phyloP scores from a whole-genome alignment of 2,888 invertebrate genomes.

The Caenorhabditis imperialis region DNA sequence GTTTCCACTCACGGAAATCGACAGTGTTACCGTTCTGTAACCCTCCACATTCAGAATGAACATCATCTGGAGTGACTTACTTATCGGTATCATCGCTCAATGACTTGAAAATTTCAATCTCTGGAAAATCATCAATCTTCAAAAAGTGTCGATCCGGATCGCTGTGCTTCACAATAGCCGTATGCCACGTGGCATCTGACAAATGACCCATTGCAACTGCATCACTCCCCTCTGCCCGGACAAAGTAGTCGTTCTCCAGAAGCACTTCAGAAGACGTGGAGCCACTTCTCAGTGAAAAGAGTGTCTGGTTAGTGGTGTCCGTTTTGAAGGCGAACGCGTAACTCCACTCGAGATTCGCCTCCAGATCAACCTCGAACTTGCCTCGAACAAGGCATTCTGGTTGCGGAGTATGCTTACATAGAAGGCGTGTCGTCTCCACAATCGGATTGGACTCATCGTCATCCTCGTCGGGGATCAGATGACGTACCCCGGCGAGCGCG shows the following conservation, averaged over 20 bases:
- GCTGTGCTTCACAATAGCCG: slow-evolving; percentile 38
- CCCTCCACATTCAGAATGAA: neutral
- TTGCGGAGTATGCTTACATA: slow-evolving; percentile 50
- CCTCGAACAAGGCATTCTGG: slow-evolving; percentile 48
- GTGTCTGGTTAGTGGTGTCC: slow-evolving; percentile 56
- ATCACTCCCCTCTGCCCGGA: slow-evolving; percentile 39
- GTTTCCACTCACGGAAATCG: slow-evolving; percentile 37
- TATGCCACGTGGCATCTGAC: slow-evolving; percentile 63
- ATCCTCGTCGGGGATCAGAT: slow-evolving; percentile 58
- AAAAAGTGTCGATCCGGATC: slow-evolving; percentile 44
- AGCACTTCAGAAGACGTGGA: slow-evolving; percentile 28
- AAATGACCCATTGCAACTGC: slow-evolving; percentile 50
- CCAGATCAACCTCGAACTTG: slow-evolving; percentile 52
- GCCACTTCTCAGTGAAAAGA: slow-evolving; percentile 46
- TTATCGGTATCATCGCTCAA: slow-evolving; percentile 29
- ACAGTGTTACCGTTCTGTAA: slow-evolving; percentile 44
- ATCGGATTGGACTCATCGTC: slow-evolving; percentile 48
- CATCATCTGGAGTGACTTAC: slow-evolving; percentile 10
- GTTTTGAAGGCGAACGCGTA: slow-evolving; percentile 62
- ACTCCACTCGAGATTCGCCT: slow-evolving; percentile 47
- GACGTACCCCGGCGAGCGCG: slow-evolving; percentile 54
- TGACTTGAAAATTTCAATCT: slow-evolving; percentile 28
- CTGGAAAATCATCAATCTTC: slow-evolving; percentile 40
- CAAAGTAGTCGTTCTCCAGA: slow-evolving; percentile 59
- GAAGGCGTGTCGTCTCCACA: slow-evolving; percentile 36